phyloP scores from a whole-genome alignment of 2,888 invertebrate species.

The Cerastoderma edule region DNA sequence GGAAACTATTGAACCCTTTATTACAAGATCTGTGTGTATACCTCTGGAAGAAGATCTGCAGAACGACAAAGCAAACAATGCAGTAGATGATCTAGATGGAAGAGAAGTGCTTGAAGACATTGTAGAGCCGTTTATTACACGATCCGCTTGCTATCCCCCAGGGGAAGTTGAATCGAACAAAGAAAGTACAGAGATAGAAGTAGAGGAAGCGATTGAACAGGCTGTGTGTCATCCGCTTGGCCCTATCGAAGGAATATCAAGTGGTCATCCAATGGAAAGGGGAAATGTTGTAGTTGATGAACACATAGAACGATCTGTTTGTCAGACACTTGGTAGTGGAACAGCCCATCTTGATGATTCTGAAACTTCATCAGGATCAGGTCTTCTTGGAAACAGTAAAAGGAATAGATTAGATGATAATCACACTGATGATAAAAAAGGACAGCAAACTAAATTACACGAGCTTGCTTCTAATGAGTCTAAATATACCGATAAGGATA shows the following conservation, averaged over 20 bases:
- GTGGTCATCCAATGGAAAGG: neutral
- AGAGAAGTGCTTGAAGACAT: no score
- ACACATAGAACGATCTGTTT: conserved; percentile 36
- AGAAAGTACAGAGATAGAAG: conserved; percentile 13
- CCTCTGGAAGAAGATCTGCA: neutral
- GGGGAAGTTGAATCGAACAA: conserved; percentile 5
- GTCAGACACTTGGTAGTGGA: conserved; percentile 31
- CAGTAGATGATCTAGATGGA: no score
- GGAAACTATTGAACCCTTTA: neutral
- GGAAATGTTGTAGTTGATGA: conserved; percentile 30
- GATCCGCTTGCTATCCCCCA: no score
- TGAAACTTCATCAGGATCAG: no score
- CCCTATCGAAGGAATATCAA: conserved; percentile 5
- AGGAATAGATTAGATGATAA: no score
- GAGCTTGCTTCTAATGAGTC: neutral
- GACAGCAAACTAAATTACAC: no score
- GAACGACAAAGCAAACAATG: no score
- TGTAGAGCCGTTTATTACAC: no score
- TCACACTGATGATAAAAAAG: no score
- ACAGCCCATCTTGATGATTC: no score
- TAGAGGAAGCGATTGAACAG: conserved; percentile 43
- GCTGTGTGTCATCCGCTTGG: conserved; percentile 48
- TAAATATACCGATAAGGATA: neutral
- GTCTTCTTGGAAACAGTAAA: no score
- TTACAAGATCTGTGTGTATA: neutral